phyloP scores from a whole-genome alignment of 2,113 vertebrate species.

The Baryphthengus martii region DNA sequence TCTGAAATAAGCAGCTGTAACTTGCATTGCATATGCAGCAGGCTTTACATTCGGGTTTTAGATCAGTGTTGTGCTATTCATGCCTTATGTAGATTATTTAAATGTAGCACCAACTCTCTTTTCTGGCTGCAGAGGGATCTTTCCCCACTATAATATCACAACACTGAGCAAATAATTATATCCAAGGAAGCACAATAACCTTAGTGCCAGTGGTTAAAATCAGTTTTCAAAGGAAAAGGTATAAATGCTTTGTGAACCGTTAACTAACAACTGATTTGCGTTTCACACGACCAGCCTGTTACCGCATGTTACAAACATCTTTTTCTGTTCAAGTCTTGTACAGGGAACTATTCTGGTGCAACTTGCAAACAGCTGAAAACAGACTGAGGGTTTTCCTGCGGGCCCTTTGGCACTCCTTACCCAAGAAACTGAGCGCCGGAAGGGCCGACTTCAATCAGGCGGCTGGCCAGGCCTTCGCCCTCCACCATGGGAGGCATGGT shows the following conservation, averaged over 20 bases:
- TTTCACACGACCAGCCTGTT: neutral
- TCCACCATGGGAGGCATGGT: conserved; percentile 98
- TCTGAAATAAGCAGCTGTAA: neutral
- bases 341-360: neutral
- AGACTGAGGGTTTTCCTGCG: neutral
- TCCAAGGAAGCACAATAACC: neutral
- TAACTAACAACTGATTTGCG: neutral
- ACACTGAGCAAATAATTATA: neutral
- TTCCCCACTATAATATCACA: neutral
- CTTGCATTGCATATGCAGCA: neutral
- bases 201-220: neutral
- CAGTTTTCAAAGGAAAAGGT: neutral
- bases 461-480: conserved; percentile 92
- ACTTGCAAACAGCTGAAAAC: neutral
- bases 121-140: neutral
- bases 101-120: neutral
- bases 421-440: conserved; percentile 98
- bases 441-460: conserved; percentile 94
- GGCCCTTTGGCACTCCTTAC: conserved; percentile 78
- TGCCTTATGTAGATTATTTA: neutral
- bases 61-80: neutral
- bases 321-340: neutral
- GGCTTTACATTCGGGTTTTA: neutral
- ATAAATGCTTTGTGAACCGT: neutral
- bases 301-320: neutral